A percentile compares a stretch with the other conserved stretches of the same genome.
Evolutionary conservation across 2,797 vertebrate genomes (phyloP).

Genomic region (Atherinosoma microstoma): DNA sequence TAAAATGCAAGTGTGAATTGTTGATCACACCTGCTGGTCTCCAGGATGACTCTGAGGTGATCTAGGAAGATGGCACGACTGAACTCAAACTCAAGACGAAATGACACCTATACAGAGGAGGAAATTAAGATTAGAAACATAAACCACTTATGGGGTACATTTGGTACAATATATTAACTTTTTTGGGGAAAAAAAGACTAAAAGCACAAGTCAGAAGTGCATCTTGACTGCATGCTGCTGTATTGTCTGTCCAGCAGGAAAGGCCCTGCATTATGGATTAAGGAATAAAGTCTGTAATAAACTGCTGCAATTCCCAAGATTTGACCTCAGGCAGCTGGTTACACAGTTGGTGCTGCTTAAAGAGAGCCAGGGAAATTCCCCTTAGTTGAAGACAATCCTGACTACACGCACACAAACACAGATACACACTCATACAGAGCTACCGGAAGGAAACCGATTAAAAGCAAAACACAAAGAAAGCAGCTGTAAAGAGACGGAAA

Average conservation of each 20-base stretch:
- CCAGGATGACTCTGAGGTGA: slow-evolving; percentile 86
- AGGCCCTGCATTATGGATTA: slow-evolving; percentile 37
- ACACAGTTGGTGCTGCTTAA: slow-evolving; percentile 42
- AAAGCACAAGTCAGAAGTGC: slow-evolving; percentile 19
- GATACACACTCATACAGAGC: slow-evolving; percentile 1
- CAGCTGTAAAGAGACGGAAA: slow-evolving; percentile 11
- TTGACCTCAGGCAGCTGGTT: slow-evolving; percentile 39
- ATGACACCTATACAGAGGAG: slow-evolving; percentile 83
- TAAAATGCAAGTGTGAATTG: not conserved
- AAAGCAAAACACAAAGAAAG: slow-evolving; percentile 23
- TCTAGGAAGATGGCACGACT: slow-evolving; percentile 88
- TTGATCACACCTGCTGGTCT: slow-evolving; percentile 84
- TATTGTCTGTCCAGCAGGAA: slow-evolving; percentile 28
- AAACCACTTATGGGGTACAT: not conserved
- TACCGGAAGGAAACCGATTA: slow-evolving; percentile 7
- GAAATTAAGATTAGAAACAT: slow-evolving; percentile 9
- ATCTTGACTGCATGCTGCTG: slow-evolving; percentile 14
- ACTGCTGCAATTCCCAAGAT: slow-evolving; percentile 47
- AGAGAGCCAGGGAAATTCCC: slow-evolving; percentile 46
- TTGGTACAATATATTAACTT: slow-evolving; percentile 3
- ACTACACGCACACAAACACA: slow-evolving; percentile 7
- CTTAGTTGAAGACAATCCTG: slow-evolving; percentile 35
- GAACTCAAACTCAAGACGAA: slow-evolving; percentile 97
- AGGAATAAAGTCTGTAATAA: slow-evolving; percentile 64
- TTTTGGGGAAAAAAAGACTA: slow-evolving; percentile 8